Evolutionary conservation across 23 tunicate species (phyloP).

Genomic region (Clavelina lepadiformis): DNA sequence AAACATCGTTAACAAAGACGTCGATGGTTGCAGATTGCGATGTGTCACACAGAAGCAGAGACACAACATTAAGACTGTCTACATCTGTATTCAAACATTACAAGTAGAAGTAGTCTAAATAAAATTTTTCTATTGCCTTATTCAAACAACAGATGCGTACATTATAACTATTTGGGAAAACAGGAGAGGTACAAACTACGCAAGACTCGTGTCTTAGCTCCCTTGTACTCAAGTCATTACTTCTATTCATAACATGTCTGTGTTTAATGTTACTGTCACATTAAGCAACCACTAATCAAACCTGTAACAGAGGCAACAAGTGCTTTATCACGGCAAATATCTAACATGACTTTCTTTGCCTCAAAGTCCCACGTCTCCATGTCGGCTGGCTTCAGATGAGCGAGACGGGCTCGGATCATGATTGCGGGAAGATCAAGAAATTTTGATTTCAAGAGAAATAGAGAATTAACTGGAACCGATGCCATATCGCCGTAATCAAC

Average conservation of each 20-base stretch:
- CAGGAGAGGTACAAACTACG: too few relatives aligned
- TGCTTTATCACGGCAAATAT: slow-evolving; percentile 44
- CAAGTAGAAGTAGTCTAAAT: too few relatives aligned
- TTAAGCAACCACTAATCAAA: too few relatives aligned
- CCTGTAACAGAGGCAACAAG: slow-evolving; percentile 60
- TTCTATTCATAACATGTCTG: too few relatives aligned
- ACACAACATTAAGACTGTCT: slow-evolving; percentile 19
- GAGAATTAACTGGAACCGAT: slow-evolving; percentile 44
- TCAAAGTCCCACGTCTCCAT: slow-evolving; percentile 35
- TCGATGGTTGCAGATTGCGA: slow-evolving; percentile 27
- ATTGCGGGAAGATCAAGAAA: slow-evolving; percentile 39
- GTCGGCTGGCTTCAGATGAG: slow-evolving; percentile 49
- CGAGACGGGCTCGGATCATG: slow-evolving; percentile 53
- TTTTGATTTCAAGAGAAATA: slow-evolving; percentile 36
- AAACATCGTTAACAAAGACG: slow-evolving; percentile 51
- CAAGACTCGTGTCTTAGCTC: too few relatives aligned
- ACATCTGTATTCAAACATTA: slow-evolving; percentile 3
- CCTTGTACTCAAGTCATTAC: too few relatives aligned
- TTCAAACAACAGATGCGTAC: not conserved
- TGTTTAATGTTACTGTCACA: too few relatives aligned
- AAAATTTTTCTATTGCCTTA: too few relatives aligned
- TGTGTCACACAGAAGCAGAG: slow-evolving; percentile 58
- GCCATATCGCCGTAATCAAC: slow-evolving; percentile 80
- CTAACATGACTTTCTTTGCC: slow-evolving; percentile 42
- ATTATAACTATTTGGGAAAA: not conserved